These are phyloP conservation scores for Sebastes schlegelii DNA, from an alignment of 2,113 vertebrate genomes.

Conservation along the genomic window DNA sequence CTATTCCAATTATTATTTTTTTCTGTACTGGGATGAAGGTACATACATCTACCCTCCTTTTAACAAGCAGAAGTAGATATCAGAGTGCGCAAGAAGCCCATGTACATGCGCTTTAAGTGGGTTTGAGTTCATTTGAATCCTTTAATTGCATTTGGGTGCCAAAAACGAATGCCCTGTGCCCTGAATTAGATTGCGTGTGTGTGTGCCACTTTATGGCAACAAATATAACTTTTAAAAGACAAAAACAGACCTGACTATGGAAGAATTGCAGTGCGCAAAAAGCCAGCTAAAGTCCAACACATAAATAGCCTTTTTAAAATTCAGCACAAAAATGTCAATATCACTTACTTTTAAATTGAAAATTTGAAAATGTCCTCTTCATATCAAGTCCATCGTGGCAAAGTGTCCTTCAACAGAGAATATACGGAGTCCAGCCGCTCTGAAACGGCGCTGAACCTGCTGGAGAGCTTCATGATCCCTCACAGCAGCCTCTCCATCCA, in stretches of 20 bases:
- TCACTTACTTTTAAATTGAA: conserved; percentile 65
- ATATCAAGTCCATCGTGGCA: conserved; percentile 45
- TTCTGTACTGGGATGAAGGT: background rate
- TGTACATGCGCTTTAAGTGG: too few species aligned
- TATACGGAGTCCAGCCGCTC: conserved; percentile 7
- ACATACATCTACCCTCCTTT: too few species aligned
- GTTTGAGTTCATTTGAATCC: background rate
- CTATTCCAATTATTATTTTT: background rate
- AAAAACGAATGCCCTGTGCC: too few species aligned
- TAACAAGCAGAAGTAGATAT: background rate
- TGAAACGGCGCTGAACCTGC: conserved; percentile 24
- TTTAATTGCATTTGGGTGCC: background rate
- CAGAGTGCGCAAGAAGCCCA: background rate
- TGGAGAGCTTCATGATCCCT: conserved; percentile 44
- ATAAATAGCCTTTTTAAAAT: background rate
- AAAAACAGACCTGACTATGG: background rate
- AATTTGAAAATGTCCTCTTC: conserved; percentile 21
- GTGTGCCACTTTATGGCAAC: background rate
- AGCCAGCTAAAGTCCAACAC: background rate
- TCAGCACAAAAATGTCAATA: background rate
- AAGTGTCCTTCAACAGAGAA: conserved; percentile 13
- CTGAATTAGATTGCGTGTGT: background rate
- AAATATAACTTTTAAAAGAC: background rate
- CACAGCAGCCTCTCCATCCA: conserved; percentile 67
- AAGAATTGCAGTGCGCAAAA: background rate